Percentiles rank a stretch among this genome's conserved stretches.
phyloP scores from a whole-genome alignment of 2,797 vertebrate genomes.

The Typhlichthys subterraneus region DNA sequence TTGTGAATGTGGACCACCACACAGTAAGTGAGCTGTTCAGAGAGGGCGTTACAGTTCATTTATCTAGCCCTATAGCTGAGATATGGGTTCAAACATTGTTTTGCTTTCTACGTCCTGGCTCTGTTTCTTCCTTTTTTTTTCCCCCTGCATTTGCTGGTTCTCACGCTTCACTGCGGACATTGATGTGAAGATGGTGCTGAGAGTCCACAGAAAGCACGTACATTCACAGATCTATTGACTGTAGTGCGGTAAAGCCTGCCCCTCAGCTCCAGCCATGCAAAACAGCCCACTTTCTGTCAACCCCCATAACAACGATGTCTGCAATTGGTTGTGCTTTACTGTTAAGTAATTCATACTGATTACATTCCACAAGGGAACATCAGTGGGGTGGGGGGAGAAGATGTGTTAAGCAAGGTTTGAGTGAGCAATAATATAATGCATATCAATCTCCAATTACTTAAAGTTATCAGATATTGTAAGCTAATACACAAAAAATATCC shows the following conservation, averaged over 20 bases:
- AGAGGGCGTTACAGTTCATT: too few relatives aligned
- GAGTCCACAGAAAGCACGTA: slow-evolving; percentile 14
- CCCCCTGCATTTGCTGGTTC: slow-evolving; percentile 28
- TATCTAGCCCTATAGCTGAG: slow-evolving; percentile 13
- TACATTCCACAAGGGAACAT: too few relatives aligned
- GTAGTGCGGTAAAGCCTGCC: slow-evolving; percentile 22
- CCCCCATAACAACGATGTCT: background rate
- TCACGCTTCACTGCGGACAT: slow-evolving; percentile 19
- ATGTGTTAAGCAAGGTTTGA: too few relatives aligned
- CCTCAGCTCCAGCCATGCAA: slow-evolving; percentile 21
- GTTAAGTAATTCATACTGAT: background rate
- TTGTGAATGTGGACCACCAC: slow-evolving; percentile 13
- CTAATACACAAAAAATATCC: too few relatives aligned
- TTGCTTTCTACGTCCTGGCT: too few relatives aligned
- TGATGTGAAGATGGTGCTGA: slow-evolving; percentile 30
- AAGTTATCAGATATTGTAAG: too few relatives aligned
- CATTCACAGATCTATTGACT: slow-evolving; percentile 32
- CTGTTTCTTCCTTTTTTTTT: slow-evolving; percentile 3
- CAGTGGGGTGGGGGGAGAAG: too few relatives aligned
- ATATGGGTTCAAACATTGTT: slow-evolving; percentile 1
- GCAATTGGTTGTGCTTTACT: background rate
- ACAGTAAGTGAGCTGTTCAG: slow-evolving; percentile 8
- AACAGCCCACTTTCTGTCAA: slow-evolving; percentile 12
- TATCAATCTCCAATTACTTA: too few relatives aligned
- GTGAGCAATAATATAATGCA: too few relatives aligned